Conservation (phyloP, 2,113 vertebrate species). For the Platichthys flesus region DNA sequence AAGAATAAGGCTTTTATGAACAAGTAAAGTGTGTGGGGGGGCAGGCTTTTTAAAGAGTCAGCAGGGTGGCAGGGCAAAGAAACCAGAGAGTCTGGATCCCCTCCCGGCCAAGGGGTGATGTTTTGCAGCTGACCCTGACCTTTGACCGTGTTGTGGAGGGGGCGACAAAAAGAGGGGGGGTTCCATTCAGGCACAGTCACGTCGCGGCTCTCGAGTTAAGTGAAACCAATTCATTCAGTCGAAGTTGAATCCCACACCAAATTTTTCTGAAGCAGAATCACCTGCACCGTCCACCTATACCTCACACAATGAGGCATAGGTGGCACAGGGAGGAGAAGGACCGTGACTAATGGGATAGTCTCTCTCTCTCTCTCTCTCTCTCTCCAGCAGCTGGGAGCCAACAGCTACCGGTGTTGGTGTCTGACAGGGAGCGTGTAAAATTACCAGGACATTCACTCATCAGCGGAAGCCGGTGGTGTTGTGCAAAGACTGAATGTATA, state of each 20-base stretch:
- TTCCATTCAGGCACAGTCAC: conserved; percentile 7
- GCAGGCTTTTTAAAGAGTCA: not conserved
- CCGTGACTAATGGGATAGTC: conserved; percentile 35
- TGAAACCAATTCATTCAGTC: not conserved
- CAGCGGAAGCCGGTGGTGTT: not conserved
- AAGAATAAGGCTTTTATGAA: conserved; percentile 8
- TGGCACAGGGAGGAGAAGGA: not conserved
- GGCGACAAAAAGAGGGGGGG: not conserved
- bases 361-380: no score
- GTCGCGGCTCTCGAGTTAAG: conserved; percentile 11
- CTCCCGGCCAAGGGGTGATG: not conserved
- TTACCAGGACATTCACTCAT: not conserved
- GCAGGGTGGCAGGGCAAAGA: not conserved
- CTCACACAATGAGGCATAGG: conserved; percentile 19
- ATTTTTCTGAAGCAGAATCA: conserved; percentile 27
- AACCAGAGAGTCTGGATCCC: not conserved
- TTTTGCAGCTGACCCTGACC: conserved; percentile 37
- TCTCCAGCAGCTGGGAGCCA: conserved; percentile 50
- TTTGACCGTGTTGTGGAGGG: conserved; percentile 17
- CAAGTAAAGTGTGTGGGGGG: not conserved
- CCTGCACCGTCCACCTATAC: conserved; percentile 33
- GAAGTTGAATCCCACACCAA: not conserved
- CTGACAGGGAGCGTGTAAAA: conserved; percentile 38
- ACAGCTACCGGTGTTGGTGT: not conserved
- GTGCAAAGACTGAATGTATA: conserved; percentile 5